phyloP scores from a whole-genome alignment of 2,113 vertebrate genomes.

The Marmota monax region DNA sequence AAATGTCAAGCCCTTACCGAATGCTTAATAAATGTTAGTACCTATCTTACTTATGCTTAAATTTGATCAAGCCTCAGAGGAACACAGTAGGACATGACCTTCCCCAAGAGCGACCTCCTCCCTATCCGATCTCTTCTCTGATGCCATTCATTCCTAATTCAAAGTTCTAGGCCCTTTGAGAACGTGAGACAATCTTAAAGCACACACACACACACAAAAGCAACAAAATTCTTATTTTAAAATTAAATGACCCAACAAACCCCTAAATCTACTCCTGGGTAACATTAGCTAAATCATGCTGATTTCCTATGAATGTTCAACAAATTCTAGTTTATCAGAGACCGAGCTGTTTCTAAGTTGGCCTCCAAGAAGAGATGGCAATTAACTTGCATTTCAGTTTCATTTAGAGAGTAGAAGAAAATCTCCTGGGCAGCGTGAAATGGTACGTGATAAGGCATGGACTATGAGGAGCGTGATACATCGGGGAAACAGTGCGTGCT shows the following conservation, averaged over 20 bases:
- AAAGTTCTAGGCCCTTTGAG: neutral
- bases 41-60: neutral
- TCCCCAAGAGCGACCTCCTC: neutral
- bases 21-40: neutral
- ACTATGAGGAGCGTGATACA: neutral
- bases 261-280: neutral
- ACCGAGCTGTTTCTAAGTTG: neutral
- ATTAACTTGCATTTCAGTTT: neutral
- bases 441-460: neutral
- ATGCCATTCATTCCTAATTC: neutral
- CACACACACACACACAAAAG: neutral
- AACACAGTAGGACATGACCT: neutral
- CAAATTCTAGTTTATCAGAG: neutral
- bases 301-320: neutral
- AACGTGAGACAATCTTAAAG: neutral
- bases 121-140: neutral
- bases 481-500: neutral
- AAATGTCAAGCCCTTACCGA: neutral
- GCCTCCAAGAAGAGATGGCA: neutral
- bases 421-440: neutral
- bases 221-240: neutral
- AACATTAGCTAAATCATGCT: neutral
- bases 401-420: neutral
- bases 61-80: neutral
- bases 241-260: conserved; percentile 15